Evolutionary conservation across 1,140 invertebrate species (phyloP), one percentile per base, ranked within the genome.

Genomic region (Rhizoglyphus robini): DNA sequence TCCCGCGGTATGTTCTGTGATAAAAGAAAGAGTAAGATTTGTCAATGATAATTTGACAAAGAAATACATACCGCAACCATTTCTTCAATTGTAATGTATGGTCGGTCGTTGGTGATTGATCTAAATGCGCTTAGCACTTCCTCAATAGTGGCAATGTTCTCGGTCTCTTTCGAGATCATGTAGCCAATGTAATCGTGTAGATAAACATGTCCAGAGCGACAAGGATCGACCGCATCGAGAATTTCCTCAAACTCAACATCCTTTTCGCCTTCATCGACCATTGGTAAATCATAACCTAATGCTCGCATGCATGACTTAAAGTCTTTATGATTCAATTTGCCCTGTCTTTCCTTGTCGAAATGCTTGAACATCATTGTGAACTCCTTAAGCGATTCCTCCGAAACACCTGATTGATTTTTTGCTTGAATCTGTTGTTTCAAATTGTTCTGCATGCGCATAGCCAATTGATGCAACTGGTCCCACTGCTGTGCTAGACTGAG

Each of bases 361-460:
- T 98, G 94, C 76, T 83, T 84, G 82, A 99, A 99, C 96, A 98
- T 99, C 95, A 99, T 99, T 51, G 90, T 95, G 86, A 99, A 99
- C 79, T 99, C 96, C 79, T 97, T 92, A 4, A 99, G 85, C 0
- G 96, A 92, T 76, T 99, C 95, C 78, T 99, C 96, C 60, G 88
- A 93, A 18, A 99, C 96, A 71, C 96, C 95, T 64, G 92, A 96
- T 75, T 98, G 92, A 79, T 99, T 99, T 51, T 78, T 72, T 5
- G 82, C 82, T 72, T 99, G 95, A 70, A 99, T 99, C 79, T 99
- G 96, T 78, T 99, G 96, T 76, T 99, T 95, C 68, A 99, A 80
- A 78, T 99, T 99, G 74, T 99, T 95, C 75, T 98, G 95, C 95
- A 99, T 99, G 65, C 96, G 82, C 96, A 99, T 98, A 65, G 92